A percentile compares a stretch with the other conserved stretches of the same genome.
phyloP scores from a whole-genome alignment of 2,113 vertebrate genomes.

The Festucalex cinctus region DNA sequence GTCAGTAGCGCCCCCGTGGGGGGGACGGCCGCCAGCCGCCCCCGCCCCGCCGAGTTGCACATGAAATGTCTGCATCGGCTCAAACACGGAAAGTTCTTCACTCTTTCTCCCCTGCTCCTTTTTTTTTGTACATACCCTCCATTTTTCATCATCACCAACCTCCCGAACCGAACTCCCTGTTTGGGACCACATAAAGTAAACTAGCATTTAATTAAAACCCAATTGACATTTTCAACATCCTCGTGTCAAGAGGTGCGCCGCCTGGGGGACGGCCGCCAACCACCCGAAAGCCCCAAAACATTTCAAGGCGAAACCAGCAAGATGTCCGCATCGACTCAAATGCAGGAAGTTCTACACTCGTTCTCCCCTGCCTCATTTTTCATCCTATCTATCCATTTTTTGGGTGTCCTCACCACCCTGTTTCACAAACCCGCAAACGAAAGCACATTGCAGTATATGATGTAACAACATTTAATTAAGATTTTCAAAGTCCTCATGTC shows the following conservation, averaged over 20 bases:
- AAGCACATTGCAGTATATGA: too few species aligned
- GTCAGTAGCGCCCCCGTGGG: constrained; percentile 77
- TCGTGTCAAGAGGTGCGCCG: constrained; percentile 83
- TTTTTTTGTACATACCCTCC: constrained; percentile 25
- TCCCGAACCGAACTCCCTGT: not conserved
- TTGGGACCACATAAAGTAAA: not conserved
- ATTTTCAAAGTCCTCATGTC: too few species aligned
- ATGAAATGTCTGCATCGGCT: constrained; percentile 1
- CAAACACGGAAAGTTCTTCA: not conserved
- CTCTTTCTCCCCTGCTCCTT: constrained; percentile 32
- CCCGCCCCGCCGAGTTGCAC: not conserved
- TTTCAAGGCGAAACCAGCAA: not conserved
- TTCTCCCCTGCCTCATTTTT: not conserved
- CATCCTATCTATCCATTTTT: not conserved
- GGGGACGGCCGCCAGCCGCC: not conserved
- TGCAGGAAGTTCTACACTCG: not conserved
- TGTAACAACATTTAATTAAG: too few species aligned
- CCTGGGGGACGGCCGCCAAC: not conserved
- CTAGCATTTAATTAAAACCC: not conserved
- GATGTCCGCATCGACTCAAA: not conserved
- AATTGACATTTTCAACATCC: constrained; percentile 26
- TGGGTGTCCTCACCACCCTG: not conserved
- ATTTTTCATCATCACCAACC: constrained; percentile 31
- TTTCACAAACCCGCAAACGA: too few species aligned
- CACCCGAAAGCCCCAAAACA: not conserved